phyloP scores from a whole-genome alignment of 2,797 vertebrate species.

The Adrianichthys oophorus region DNA sequence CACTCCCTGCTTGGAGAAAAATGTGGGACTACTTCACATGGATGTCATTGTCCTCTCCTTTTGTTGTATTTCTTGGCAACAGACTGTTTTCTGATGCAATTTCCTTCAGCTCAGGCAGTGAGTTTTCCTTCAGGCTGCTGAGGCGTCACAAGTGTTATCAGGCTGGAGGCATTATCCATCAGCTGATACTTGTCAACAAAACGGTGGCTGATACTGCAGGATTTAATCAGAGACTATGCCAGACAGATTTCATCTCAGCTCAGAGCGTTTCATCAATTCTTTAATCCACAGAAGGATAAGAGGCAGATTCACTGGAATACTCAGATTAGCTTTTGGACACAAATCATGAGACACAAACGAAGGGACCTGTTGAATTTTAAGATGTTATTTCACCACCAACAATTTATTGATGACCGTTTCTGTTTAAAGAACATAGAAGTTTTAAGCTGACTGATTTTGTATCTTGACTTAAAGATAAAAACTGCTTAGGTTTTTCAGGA shows the following conservation, averaged over 20 bases:
- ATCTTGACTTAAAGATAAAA: too few species aligned
- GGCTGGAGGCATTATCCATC: constrained; percentile 42
- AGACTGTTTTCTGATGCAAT: constrained; percentile 33
- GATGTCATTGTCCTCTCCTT: constrained; percentile 27
- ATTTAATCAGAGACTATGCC: constrained; percentile 37
- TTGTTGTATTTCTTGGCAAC: constrained; percentile 33
- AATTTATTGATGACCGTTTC: not conserved
- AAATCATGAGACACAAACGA: not conserved
- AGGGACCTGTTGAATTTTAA: constrained; percentile 18
- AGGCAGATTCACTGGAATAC: not conserved
- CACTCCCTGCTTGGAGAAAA: not conserved
- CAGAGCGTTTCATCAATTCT: not conserved
- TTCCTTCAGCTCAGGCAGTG: constrained; percentile 26
- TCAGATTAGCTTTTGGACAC: not conserved
- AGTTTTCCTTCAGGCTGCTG: constrained; percentile 22
- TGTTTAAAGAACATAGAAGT: not conserved
- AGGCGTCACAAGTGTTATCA: constrained; percentile 26
- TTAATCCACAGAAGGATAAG: not conserved
- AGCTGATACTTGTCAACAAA: constrained; percentile 48
- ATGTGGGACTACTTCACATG: constrained; percentile 12
- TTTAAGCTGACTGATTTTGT: too few species aligned
- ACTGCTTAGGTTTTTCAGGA: too few species aligned
- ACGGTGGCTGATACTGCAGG: constrained; percentile 23
- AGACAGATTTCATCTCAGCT: not conserved
- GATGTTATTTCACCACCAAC: not conserved